These are phyloP conservation scores for Lucifuga dentata DNA, from an alignment of 2,113 vertebrate species.

Conservation along the genomic window DNA sequence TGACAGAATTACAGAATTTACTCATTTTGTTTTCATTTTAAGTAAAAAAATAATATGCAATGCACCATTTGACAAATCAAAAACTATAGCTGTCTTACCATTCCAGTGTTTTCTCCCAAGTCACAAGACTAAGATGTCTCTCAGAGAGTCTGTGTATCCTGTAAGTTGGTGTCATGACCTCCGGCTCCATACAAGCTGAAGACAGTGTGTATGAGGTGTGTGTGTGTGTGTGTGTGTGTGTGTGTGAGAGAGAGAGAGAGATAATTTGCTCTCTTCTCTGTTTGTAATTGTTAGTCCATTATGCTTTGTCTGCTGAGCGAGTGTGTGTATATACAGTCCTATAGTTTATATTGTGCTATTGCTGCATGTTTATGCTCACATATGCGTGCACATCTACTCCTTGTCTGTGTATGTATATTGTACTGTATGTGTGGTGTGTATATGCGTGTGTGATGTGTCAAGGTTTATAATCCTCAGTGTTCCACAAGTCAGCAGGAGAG, in stretches of 20 bases:
- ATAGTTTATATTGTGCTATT: constrained; percentile 27
- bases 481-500: constrained; percentile 51
- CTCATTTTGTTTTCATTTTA: not conserved
- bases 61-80: not conserved
- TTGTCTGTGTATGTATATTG: constrained; percentile 29
- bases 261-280: too few relatives aligned
- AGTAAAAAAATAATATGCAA: not conserved
- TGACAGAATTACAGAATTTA: not conserved
- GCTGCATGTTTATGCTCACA: constrained; percentile 36
- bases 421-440: constrained; percentile 15
- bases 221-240: constrained; percentile 6
- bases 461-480: constrained; percentile 40
- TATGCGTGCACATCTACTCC: constrained; percentile 6
- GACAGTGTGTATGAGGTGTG: not conserved
- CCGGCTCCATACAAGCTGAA: constrained; percentile 12
- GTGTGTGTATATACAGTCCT: constrained; percentile 29
- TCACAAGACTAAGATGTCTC: constrained; percentile 40
- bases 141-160: constrained; percentile 39
- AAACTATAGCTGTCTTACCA: constrained; percentile 52
- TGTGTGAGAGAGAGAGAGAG: too few relatives aligned
- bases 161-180: constrained; percentile 57
- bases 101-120: constrained; percentile 49
- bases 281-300: constrained; percentile 14
- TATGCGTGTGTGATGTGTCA: constrained; percentile 25
- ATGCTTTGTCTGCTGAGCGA: constrained; percentile 5